phyloP scores from a whole-genome alignment of 2,888 invertebrate species.

The Anaspis maculata region DNA sequence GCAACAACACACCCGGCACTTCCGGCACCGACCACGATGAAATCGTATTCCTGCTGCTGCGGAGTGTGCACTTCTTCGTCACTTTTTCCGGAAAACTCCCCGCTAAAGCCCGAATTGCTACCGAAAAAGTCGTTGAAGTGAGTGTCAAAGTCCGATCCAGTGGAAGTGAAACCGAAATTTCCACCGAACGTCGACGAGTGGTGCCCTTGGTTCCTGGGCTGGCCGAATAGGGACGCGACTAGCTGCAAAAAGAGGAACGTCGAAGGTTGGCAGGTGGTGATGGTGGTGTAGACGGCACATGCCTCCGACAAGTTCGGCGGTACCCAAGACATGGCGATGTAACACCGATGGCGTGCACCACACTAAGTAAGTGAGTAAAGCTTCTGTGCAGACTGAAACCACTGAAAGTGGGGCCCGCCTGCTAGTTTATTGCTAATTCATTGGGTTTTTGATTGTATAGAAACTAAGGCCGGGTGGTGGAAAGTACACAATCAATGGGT shows the following conservation, averaged over 20 bases:
- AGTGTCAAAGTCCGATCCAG: conserved; percentile 7
- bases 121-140: conserved; percentile 6
- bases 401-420: too few relatives aligned
- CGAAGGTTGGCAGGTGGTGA: conserved; percentile 52
- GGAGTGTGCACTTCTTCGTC: conserved; percentile 4
- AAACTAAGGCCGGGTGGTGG: too few relatives aligned
- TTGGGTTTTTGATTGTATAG: too few relatives aligned
- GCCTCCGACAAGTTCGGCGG: conserved; percentile 50
- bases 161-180: neutral
- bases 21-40: conserved; percentile 57
- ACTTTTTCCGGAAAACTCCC: too few relatives aligned
- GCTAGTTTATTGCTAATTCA: too few relatives aligned
- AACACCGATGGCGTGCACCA: conserved; percentile 3
- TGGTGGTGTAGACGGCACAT: conserved; percentile 47
- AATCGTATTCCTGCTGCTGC: conserved; percentile 47
- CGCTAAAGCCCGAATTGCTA: neutral
- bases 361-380: conserved; percentile 8
- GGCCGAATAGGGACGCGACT: conserved; percentile 49
- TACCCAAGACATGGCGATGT: conserved; percentile 41
- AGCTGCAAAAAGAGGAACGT: conserved; percentile 53
- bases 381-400: too few relatives aligned
- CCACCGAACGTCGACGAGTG: conserved; percentile 34
- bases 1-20: conserved; percentile 62
- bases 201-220: too few relatives aligned
- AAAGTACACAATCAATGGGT: too few relatives aligned